phyloP scores from a whole-genome alignment of 2,113 vertebrate genomes.

The Arenaria interpres region DNA sequence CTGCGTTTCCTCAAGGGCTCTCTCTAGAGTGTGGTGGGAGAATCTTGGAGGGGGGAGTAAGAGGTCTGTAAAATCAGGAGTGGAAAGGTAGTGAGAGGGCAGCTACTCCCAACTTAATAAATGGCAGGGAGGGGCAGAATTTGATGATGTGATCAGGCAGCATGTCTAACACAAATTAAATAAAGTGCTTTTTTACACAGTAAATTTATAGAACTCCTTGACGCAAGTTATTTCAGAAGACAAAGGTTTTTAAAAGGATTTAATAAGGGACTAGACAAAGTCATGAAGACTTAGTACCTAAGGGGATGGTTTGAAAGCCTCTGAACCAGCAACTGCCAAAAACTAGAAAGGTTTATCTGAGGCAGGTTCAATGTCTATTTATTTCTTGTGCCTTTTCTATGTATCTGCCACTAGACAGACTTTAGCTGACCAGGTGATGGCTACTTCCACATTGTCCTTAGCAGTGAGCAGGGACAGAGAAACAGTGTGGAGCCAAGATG shows the following conservation, averaged over 20 bases:
- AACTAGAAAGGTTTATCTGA: not conserved
- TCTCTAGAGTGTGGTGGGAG: not conserved
- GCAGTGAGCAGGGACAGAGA: not conserved
- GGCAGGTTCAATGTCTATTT: not conserved
- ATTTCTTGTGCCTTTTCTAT: not conserved
- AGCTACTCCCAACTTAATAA: not conserved
- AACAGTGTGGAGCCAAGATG: rapidly evolving
- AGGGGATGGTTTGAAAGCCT: not conserved
- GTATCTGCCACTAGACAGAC: not conserved
- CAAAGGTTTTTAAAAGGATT: conserved; percentile 20
- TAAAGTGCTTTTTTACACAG: conserved; percentile 53
- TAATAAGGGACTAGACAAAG: conserved; percentile 38
- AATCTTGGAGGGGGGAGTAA: not conserved
- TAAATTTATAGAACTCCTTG: conserved; percentile 45
- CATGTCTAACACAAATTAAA: conserved; percentile 51
- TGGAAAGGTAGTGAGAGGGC: not conserved
- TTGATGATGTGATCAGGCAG: conserved; percentile 21
- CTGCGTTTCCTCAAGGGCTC: not conserved
- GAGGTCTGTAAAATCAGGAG: not conserved
- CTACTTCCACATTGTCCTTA: rapidly evolving
- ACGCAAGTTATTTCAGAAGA: conserved; percentile 7
- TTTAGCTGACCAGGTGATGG: not conserved
- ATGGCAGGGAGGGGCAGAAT: not conserved
- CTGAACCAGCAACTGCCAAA: not conserved
- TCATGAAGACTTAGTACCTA: not conserved